Percentiles rank a stretch among this genome's conserved stretches.
These are phyloP conservation scores for Tursiops truncatus DNA, from an alignment of 2,113 vertebrate species.

Conservation along the genomic window DNA sequence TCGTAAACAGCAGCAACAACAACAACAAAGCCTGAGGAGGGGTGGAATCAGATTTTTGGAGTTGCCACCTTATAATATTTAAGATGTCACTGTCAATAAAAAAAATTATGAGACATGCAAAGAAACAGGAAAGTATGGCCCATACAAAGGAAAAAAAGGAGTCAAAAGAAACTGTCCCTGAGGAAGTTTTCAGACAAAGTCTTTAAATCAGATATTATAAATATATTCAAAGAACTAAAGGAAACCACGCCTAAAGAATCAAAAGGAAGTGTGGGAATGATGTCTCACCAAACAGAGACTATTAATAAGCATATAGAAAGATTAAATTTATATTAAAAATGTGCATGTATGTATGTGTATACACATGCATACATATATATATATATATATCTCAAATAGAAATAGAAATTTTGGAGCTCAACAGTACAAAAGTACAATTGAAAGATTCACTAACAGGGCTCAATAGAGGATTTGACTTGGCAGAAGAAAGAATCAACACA, in stretches of 20 bases:
- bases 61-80: not conserved
- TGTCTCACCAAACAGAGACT: not conserved
- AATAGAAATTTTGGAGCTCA: not conserved
- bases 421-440: not conserved
- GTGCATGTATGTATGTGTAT: too few relatives aligned
- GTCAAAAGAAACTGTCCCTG: not conserved
- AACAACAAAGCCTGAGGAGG: not conserved
- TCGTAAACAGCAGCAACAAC: not conserved
- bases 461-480: not conserved
- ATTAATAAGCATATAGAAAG: not conserved
- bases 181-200: not conserved
- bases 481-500: not conserved
- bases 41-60: not conserved
- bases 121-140: not conserved
- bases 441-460: not conserved
- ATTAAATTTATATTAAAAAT: not conserved
- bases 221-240: not conserved
- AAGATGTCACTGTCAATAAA: not conserved
- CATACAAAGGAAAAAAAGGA: not conserved
- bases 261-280: not conserved
- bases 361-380: not conserved
- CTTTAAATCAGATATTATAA: not conserved
- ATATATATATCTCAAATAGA: not conserved
- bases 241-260: not conserved
- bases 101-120: not conserved